Conservation (phyloP, 2,113 vertebrate genomes). For the Psilopsiagon aymara region DNA sequence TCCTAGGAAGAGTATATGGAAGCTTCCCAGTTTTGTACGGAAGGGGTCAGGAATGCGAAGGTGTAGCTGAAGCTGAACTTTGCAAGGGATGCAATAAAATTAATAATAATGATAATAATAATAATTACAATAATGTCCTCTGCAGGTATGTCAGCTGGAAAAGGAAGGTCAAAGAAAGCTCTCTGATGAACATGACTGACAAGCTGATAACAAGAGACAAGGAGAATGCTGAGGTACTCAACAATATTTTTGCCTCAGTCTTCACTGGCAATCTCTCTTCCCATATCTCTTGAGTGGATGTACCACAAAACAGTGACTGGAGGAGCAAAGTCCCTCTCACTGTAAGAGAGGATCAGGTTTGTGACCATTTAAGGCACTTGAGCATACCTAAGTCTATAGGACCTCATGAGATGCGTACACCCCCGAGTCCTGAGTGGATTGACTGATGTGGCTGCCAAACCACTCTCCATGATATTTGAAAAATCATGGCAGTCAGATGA, state of each 20-base stretch:
- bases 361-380: neutral
- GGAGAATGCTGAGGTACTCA: neutral
- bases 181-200: neutral
- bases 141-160: neutral
- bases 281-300: neutral
- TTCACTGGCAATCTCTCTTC: neutral
- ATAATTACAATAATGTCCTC: neutral
- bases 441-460: neutral
- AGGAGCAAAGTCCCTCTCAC: neutral
- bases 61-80: neutral
- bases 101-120: neutral
- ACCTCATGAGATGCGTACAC: neutral
- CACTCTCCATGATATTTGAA: neutral
- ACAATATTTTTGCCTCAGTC: neutral
- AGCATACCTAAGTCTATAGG: no score
- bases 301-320: no score
- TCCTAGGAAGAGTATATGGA: neutral
- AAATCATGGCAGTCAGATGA: neutral
- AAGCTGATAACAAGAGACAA: neutral
- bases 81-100: neutral
- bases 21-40: neutral
- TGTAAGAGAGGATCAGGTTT: neutral
- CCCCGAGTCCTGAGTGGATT: neutral
- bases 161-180: neutral
- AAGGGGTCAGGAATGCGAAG: neutral